phyloP scores from a whole-genome alignment of 2,113 vertebrate genomes.

The Cercopithecus mona region DNA sequence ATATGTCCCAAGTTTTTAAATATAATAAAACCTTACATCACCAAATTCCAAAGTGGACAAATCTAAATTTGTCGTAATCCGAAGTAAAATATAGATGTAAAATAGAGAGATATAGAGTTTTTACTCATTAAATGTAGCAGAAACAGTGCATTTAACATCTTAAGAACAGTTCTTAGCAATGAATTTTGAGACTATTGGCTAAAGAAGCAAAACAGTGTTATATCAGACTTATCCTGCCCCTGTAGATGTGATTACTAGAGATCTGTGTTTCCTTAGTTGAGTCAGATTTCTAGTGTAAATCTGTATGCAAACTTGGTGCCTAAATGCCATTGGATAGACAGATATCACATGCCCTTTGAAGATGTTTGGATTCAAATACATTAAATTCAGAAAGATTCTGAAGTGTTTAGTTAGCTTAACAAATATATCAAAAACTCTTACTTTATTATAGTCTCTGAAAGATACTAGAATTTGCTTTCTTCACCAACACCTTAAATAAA shows the following conservation, averaged over 20 bases:
- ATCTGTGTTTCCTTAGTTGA: not conserved
- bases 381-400: not conserved
- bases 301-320: not conserved
- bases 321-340: not conserved
- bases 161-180: not conserved
- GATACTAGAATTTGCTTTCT: not conserved
- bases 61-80: not conserved
- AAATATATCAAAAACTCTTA: not conserved
- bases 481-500: not conserved
- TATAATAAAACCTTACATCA: not conserved
- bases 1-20: not conserved
- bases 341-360: not conserved
- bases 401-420: not conserved
- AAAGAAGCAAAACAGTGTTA: not conserved
- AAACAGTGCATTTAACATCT: not conserved
- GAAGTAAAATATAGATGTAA: not conserved
- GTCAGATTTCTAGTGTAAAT: not conserved
- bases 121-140: not conserved
- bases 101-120: not conserved
- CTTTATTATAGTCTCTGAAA: not conserved
- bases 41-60: not conserved
- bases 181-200: not conserved
- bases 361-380: not conserved
- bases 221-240: not conserved
- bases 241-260: not conserved